Evolutionary conservation across 2,888 invertebrate genomes (phyloP), one percentile per base, ranked within the genome.

Genomic region (Lasioglossum leucozonium): DNA sequence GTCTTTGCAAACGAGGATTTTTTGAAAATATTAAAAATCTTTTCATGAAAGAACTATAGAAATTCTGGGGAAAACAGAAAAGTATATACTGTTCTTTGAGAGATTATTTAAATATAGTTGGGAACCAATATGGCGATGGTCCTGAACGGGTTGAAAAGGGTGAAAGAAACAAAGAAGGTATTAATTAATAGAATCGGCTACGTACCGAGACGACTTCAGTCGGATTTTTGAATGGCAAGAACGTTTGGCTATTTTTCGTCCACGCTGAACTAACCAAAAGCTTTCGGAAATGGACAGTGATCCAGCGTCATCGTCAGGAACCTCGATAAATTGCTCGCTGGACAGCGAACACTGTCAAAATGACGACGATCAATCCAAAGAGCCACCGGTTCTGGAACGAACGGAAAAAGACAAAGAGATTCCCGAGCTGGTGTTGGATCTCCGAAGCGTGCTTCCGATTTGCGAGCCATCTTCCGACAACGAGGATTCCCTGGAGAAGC

Each of bases 401-500:
- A 34, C 37, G 3, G 30, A 22, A 8, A 34, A 67, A 8, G 37
- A 22, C 4, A 67, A 37, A 67, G 18, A 34, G 34, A 65, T 76
- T 34, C 55, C 78, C 6, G 85, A 88, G 18, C 76, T 88, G 72
- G 76, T 78, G 18, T 79, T 91, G n/a, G 86, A 91, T 86, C 86
- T 90, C 44, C 85, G 85, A 40, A 87, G 82, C 42, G 75, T 89
- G n/a, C 71, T 80, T 26, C 47, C 81, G 22, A 85, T 79, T 47
- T 79, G 72, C 37, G 81, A 83, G 30, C 74, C n/a, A 30, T n/a
- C 37, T 22, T 82, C 79, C 22, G 87, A 89, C 22, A 90, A 91
- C n/a, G 90, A 90, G 13, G 40, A 69, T 77, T 82, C 78, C 16
- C 86, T 83, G 0, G 91, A 91, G 58, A 91, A 92, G 83, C 67